phyloP scores from a whole-genome alignment of 2,888 invertebrate genomes.

The Ditylenchus weischeri region DNA sequence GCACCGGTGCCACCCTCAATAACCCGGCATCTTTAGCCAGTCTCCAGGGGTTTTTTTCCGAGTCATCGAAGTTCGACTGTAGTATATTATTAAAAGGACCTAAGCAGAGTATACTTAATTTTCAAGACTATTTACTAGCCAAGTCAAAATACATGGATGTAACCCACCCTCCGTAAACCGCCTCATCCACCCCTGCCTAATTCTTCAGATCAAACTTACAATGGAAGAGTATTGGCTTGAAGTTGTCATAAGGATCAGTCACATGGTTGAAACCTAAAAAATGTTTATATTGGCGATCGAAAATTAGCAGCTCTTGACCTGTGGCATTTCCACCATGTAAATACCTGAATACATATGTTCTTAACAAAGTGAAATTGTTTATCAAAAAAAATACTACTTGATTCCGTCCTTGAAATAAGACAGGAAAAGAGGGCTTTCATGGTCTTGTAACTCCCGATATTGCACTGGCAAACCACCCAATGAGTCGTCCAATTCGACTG shows the following conservation, averaged over 20 bases:
- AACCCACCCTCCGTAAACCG: too few species aligned
- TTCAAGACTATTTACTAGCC: too few species aligned
- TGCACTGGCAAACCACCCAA: constrained; percentile 80
- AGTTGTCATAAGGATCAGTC: constrained; percentile 66
- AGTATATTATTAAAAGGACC: too few species aligned
- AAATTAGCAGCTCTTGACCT: neutral
- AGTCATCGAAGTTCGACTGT: too few species aligned
- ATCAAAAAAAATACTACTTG: constrained; percentile 31
- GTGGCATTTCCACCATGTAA: constrained; percentile 77
- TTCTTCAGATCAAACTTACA: constrained; percentile 60
- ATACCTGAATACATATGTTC: constrained; percentile 46
- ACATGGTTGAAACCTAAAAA: constrained; percentile 78
- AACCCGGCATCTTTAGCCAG: too few species aligned
- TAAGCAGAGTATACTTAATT: too few species aligned
- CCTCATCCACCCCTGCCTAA: too few species aligned
- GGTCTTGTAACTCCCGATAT: constrained; percentile 77
- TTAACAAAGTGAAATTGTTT: neutral
- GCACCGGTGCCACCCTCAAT: too few species aligned
- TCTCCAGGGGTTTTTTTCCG: too few species aligned
- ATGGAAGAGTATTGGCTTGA: constrained; percentile 71
- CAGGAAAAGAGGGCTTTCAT: constrained; percentile 76
- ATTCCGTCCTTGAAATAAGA: constrained; percentile 69
- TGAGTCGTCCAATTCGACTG: constrained; percentile 79
- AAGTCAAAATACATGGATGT: too few species aligned
- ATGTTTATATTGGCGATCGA: too few species aligned